Evolutionary conservation across 37 sponge, comb jelly and placozoan genomes (phyloP).

Genomic region (Aplysina aerophoba): DNA sequence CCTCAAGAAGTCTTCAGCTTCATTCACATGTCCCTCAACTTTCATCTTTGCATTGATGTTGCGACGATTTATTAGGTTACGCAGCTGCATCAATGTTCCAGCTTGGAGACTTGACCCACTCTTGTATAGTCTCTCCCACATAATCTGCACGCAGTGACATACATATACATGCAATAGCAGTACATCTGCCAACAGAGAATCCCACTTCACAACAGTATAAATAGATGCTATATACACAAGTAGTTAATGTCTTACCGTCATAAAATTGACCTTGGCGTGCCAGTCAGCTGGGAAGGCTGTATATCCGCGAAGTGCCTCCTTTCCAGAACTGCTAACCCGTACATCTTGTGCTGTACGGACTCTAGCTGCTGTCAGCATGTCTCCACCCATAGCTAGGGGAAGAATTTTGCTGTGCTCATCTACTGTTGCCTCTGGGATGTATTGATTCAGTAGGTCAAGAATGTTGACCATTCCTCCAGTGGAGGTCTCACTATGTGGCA

Average conservation of each 20-base stretch:
- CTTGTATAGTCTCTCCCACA: conserved; percentile 32
- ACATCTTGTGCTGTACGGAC: neutral
- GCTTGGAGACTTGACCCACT: conserved; percentile 24
- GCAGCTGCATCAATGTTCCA: conserved; percentile 29
- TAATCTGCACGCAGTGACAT: conserved; percentile 19
- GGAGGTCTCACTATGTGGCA: too few species aligned
- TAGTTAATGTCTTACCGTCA: conserved; percentile 25
- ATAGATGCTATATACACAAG: too few species aligned
- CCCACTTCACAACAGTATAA: too few species aligned
- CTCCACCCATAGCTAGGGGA: conserved; percentile 2
- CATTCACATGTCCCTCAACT: conserved; percentile 27
- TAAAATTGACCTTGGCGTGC: conserved; percentile 38
- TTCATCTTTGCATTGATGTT: neutral
- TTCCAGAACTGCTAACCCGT: neutral
- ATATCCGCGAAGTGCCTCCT: conserved; percentile 15
- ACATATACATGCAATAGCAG: neutral
- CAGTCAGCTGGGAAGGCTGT: conserved; percentile 17
- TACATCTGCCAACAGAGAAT: neutral
- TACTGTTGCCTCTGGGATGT: too few species aligned
- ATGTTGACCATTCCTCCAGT: too few species aligned
- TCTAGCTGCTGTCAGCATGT: conserved; percentile 31
- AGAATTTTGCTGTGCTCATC: too few species aligned
- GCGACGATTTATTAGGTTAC: conserved; percentile 21
- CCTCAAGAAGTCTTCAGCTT: conserved; percentile 28
- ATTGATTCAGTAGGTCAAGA: too few species aligned